Evolutionary conservation across 2,888 invertebrate genomes (phyloP).

Genomic region (Caenorhabditis angaria): DNA sequence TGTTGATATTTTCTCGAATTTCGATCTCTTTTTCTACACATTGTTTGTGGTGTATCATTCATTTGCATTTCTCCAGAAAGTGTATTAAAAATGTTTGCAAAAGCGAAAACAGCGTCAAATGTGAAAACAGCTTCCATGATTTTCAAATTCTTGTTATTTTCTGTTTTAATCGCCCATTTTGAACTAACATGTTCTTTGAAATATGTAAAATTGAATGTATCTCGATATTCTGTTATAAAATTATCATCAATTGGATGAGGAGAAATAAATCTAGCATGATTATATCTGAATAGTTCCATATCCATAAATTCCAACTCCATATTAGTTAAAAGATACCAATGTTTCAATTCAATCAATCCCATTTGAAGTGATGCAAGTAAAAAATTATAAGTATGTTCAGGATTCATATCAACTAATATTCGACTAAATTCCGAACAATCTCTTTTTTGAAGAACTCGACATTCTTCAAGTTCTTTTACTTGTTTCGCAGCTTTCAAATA

Average conservation of each 20-base stretch:
- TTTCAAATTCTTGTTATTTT: slow-evolving; percentile 47
- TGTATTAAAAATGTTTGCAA: slow-evolving; percentile 53
- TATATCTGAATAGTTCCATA: slow-evolving; percentile 71
- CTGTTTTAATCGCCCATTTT: slow-evolving; percentile 51
- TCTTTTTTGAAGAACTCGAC: slow-evolving; percentile 58
- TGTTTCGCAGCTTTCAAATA: slow-evolving; percentile 65
- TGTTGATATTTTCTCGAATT: slow-evolving; percentile 59
- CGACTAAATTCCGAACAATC: slow-evolving; percentile 70
- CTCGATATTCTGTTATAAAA: slow-evolving; percentile 52
- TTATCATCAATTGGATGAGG: slow-evolving; percentile 62
- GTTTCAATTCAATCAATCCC: slow-evolving; percentile 71
- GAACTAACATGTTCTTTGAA: slow-evolving; percentile 51
- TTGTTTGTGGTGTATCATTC: slow-evolving; percentile 49
- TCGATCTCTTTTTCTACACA: slow-evolving; percentile 59
- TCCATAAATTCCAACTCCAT: slow-evolving; percentile 70
- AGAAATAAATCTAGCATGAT: slow-evolving; percentile 71
- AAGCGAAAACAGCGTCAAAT: slow-evolving; percentile 59
- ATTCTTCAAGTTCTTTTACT: slow-evolving; percentile 69
- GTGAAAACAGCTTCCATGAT: slow-evolving; percentile 62
- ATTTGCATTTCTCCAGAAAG: slow-evolving; percentile 43
- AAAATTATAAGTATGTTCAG: slow-evolving; percentile 66
- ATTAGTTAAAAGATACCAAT: slow-evolving; percentile 70
- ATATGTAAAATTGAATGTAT: slow-evolving; percentile 54
- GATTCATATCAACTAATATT: slow-evolving; percentile 67
- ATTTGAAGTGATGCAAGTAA: slow-evolving; percentile 70